A percentile compares a stretch with the other conserved stretches of the same genome.
Conservation (phyloP, 1,140 invertebrate species). For the Pemphigus obesinymphae region DNA sequence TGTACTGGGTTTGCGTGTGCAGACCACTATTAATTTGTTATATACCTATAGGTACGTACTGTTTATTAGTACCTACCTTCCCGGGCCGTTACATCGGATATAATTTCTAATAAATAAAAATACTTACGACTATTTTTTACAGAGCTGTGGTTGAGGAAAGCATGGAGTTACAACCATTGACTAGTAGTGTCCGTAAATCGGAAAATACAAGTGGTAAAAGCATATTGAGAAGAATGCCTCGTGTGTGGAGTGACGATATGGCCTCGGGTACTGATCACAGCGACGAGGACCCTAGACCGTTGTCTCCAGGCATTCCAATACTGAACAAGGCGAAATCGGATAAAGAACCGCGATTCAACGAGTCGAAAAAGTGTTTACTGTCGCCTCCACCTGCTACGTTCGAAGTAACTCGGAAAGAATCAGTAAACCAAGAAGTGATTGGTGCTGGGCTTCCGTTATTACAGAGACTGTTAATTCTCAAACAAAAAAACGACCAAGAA, state of each 20-base stretch:
- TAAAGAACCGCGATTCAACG: conserved; percentile 59
- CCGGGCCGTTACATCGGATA: no score
- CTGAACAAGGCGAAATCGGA: conserved; percentile 65
- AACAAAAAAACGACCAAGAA: conserved; percentile 71
- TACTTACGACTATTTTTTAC: not conserved
- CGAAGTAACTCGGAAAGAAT: conserved; percentile 3
- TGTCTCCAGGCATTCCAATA: conserved; percentile 70
- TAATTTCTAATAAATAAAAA: no score
- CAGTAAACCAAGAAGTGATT: conserved; percentile 57
- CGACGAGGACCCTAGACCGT: conserved; percentile 54
- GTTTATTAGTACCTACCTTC: no score
- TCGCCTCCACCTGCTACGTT: conserved; percentile 54
- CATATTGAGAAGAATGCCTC: conserved; percentile 63
- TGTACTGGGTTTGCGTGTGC: no score
- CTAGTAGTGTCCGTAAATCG: conserved; percentile 48
- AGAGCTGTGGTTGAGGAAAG: conserved; percentile 54
- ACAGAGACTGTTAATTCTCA: conserved; percentile 71
- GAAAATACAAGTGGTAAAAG: conserved; percentile 51
- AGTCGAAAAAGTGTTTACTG: conserved; percentile 50
- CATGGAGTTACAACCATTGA: conserved; percentile 62
- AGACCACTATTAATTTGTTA: no score
- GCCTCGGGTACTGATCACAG: conserved; percentile 53
- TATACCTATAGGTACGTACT: no score
- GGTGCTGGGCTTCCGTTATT: conserved; percentile 70
- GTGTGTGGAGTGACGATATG: conserved; percentile 63